phyloP scores from a whole-genome alignment of 2,888 invertebrate genomes.

The Adineta ricciae region DNA sequence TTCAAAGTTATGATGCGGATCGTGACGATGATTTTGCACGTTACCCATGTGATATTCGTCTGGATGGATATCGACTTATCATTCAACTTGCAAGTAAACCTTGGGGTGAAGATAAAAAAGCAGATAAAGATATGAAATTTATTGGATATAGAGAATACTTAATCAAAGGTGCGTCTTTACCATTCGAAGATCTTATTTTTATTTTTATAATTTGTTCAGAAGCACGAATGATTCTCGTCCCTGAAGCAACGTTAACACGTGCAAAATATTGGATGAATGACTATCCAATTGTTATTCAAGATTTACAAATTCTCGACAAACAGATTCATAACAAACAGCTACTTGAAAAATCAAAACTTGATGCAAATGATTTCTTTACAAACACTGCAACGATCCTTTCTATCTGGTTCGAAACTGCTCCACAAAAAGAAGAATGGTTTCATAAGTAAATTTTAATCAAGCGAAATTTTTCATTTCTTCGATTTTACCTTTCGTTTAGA shows the following conservation, averaged over 20 bases:
- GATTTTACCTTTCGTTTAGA: background rate
- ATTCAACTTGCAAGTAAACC: background rate
- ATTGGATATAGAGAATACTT: background rate
- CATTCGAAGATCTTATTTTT: too few relatives aligned
- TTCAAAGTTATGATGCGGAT: background rate
- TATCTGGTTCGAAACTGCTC: background rate
- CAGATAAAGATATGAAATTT: background rate
- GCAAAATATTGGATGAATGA: background rate
- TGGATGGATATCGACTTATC: background rate
- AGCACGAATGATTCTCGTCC: background rate
- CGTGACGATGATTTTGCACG: background rate
- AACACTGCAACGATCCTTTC: background rate
- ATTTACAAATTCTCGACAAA: conserved; percentile 19
- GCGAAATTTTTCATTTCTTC: too few relatives aligned
- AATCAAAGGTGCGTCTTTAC: background rate
- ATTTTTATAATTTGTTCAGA: background rate
- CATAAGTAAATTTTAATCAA: background rate
- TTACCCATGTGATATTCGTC: conserved; percentile 1
- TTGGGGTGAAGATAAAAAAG: background rate
- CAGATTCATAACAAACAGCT: background rate
- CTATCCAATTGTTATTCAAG: conserved; percentile 4
- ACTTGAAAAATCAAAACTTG: background rate
- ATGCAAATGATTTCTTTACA: background rate
- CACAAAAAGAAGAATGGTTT: conserved; percentile 22
- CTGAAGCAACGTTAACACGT: background rate